These are phyloP conservation scores for Takifugu bimaculatus DNA, from an alignment of 2,113 vertebrate genomes.

Conservation along the genomic window DNA sequence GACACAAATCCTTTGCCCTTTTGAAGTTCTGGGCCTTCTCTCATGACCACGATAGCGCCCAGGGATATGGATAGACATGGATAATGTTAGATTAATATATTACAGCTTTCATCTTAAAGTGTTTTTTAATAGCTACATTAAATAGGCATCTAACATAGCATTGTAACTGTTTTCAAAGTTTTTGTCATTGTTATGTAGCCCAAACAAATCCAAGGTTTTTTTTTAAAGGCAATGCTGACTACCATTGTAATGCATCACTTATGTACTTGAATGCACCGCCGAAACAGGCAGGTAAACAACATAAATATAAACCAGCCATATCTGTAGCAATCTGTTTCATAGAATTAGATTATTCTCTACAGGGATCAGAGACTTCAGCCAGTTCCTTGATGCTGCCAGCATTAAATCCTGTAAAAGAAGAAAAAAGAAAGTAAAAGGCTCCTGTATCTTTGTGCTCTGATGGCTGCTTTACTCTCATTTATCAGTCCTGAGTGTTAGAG, in stretches of 20 bases:
- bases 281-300: no score
- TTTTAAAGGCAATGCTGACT: background rate
- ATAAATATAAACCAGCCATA: no score
- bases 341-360: constrained; percentile 5
- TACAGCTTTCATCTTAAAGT: constrained; percentile 16
- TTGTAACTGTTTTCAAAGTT: background rate
- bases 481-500: constrained; percentile 38
- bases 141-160: constrained; percentile 1
- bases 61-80: constrained; percentile 20
- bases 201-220: background rate
- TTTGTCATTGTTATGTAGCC: background rate
- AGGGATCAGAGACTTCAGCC: constrained; percentile 15
- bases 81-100: constrained; percentile 7
- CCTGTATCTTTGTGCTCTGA: constrained; percentile 25
- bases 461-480: constrained; percentile 41
- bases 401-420: background rate
- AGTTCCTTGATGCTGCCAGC: constrained; percentile 27
- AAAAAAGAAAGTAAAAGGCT: constrained; percentile 34
- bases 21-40: constrained; percentile 46
- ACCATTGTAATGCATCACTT: no score
- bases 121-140: constrained; percentile 6
- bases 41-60: constrained; percentile 31
- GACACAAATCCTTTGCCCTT: constrained; percentile 50
- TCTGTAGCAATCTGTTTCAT: background rate
- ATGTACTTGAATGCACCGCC: no score